Evolutionary conservation across 2,113 vertebrate species (phyloP), one percentile per base, ranked within the genome.

Genomic region (Eleginops maclovinus): DNA sequence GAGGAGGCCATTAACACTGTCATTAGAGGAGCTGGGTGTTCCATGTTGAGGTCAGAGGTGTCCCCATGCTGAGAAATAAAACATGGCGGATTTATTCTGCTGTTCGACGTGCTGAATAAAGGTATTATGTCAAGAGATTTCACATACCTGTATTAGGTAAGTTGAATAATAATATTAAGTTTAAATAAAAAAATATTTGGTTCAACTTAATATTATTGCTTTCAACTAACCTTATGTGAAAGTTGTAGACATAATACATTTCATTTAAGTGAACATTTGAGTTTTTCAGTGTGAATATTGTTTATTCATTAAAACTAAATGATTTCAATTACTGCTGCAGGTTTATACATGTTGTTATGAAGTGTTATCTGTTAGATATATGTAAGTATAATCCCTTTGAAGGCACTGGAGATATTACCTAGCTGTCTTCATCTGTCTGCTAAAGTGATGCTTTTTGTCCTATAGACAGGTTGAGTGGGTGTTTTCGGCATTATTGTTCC

Each of bases 1-100:
- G 76, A 79, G 47, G 77, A 75, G 63, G 31, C 79, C 49, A 88
- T 88, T 85, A 80, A 72, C 64, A 75, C 55, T 62, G 73, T 73
- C 84, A 81, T 86, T 81, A 87, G 78, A 69, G 16, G 66, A 59
- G 40, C 65, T 61, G 0, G 17, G 44, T 43, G 76, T 68, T 73
- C 70, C 49, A 73, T 41, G 68, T 72, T 61, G 53, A 47, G 63
- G 72, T 60, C 72, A 73, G 16, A 77, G 46, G 26, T 47, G 24
- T 58, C 36, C 55, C 71, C 66, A 56, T 7, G 11, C 21, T 40
- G 28, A 58, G 21, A 31, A 50, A 47, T 51, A 31, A 53, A 77
- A 67, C 21, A 62, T n/a, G 1, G 31, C 7, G 21, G 10, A 26
- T 71, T 68, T 56, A 47, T 81, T 75, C 50, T 69, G 54, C 11